Conservation (phyloP, 2,797 vertebrate genomes). For the Heterohyrax brucei region DNA sequence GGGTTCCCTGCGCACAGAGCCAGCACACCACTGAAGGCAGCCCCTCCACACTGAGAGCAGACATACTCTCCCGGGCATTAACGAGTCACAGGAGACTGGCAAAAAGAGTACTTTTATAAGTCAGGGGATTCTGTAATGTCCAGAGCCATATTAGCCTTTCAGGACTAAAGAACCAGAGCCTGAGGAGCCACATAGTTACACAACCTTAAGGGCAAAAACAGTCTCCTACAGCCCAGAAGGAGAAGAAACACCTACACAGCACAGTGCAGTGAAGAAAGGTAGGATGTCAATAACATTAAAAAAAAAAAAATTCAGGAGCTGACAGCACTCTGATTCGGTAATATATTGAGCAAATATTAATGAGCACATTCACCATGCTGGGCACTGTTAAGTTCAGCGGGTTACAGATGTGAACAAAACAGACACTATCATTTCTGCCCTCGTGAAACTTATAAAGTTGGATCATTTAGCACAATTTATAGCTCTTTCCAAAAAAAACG, state of each 20-base stretch:
- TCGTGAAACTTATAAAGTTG: not conserved
- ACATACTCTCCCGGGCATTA: not conserved
- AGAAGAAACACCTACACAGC: fast-evolving
- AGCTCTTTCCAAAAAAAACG: not conserved
- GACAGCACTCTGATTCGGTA: not conserved
- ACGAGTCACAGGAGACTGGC: not conserved
- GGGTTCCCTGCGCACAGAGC: not conserved
- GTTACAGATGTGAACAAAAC: not conserved
- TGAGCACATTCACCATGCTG: not conserved
- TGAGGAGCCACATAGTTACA: not conserved
- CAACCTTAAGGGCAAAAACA: not conserved
- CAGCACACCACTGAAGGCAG: not conserved
- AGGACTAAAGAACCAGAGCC: not conserved
- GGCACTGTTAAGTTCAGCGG: not conserved
- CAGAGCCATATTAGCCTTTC: not conserved
- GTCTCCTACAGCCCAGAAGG: not conserved
- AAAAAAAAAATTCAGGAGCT: not conserved
- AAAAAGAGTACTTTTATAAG: not conserved
- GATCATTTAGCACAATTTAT: slow-evolving; percentile 43
- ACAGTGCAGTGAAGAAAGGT: not conserved
- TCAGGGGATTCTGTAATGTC: not conserved
- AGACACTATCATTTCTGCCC: not conserved
- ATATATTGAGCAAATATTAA: too few relatives aligned
- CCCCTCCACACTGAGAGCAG: not conserved
- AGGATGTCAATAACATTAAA: too few relatives aligned